A percentile compares a stretch with the other conserved stretches of the same genome.
Conservation (phyloP, 2,113 vertebrate genomes). For the Neoarius graeffei region DNA sequence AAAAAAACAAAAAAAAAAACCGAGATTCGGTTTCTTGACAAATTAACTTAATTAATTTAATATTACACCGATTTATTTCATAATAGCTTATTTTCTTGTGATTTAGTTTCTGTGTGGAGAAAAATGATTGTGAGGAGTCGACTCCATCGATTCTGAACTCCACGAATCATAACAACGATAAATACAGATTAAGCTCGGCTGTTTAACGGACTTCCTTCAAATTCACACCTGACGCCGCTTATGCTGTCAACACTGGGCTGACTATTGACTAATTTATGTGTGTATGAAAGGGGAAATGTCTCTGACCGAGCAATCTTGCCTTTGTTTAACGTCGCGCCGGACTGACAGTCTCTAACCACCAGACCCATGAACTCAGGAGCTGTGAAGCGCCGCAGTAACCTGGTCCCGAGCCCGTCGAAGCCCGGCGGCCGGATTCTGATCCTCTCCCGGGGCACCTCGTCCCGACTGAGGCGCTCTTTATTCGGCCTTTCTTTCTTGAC, state of each 20-base stretch:
- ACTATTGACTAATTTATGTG: slow-evolving; percentile 73
- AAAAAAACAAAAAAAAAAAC: not conserved
- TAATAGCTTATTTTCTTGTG: not conserved
- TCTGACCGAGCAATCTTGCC: slow-evolving; percentile 75
- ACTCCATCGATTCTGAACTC: not conserved
- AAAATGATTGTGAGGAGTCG: not conserved
- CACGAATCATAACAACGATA: not conserved
- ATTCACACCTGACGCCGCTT: slow-evolving; percentile 77
- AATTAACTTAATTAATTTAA: not conserved
- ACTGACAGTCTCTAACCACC: slow-evolving; percentile 71
- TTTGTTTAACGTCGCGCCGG: slow-evolving; percentile 56
- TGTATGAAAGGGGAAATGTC: slow-evolving; percentile 73
- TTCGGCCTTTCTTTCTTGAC: slow-evolving; percentile 51
- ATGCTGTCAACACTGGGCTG: slow-evolving; percentile 78
- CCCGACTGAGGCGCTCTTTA: slow-evolving; percentile 67
- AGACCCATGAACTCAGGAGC: slow-evolving; percentile 78
- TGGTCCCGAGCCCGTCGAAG: slow-evolving; percentile 68
- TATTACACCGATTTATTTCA: not conserved
- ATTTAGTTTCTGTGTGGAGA: not conserved
- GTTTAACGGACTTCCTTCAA: slow-evolving; percentile 68
- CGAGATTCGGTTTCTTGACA: not conserved
- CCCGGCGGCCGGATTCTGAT: slow-evolving; percentile 56
- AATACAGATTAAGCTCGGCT: slow-evolving; percentile 49
- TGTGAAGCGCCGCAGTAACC: slow-evolving; percentile 75
- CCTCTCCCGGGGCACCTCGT: slow-evolving; percentile 63